Evolutionary conservation across 2,113 vertebrate species (phyloP), one percentile per base, ranked within the genome.

Genomic region (Pseudorhombus dupliciocellatus): DNA sequence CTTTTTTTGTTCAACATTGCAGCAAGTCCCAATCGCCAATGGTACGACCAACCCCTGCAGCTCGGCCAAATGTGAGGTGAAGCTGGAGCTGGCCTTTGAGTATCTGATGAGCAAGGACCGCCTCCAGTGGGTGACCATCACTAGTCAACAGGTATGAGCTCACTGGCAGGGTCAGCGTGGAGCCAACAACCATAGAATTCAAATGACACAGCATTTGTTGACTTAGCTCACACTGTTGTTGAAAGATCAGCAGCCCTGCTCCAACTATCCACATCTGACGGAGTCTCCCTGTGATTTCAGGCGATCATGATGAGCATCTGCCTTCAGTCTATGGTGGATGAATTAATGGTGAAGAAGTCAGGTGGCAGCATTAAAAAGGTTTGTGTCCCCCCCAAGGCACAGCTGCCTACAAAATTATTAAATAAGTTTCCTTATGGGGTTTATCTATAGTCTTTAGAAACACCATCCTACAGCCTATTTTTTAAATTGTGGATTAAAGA

Each of bases 271-370:
- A 37, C 1, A 37, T 16, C 16, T 44, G 12, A 16, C 11, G 2
- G 42, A 11, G 16, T 56, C 7, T 12, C 34, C 55, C 0, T 70
- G 28, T 80, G 52, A 31, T 88, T 87, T 59, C 75, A 98, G 98
- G 98, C 98, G 1, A 99, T 99, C 85, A 99, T 99, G 98, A 96
- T 99, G 96, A 99, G 98, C 69, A 99, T 98, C 93, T 98, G 97
- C 80, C 91, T 99, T 50, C 98, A 99, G 91, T 96, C 97, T 26
- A 99, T 99, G 97, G 98, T 99, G 58, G 98, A 99, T 9, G 98
- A 99, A 76, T 86, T 99, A 73, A 99, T 99, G 98, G 95, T 99
- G 82, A 99, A 99, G 85, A 99, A 99, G 79, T 98, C 98, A 0
- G 98, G 98, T 0, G 97, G 97, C 81, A 99, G 94, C 85, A 97